phyloP scores from a whole-genome alignment of 2,797 vertebrate species.

The Spondyliosoma cantharus region DNA sequence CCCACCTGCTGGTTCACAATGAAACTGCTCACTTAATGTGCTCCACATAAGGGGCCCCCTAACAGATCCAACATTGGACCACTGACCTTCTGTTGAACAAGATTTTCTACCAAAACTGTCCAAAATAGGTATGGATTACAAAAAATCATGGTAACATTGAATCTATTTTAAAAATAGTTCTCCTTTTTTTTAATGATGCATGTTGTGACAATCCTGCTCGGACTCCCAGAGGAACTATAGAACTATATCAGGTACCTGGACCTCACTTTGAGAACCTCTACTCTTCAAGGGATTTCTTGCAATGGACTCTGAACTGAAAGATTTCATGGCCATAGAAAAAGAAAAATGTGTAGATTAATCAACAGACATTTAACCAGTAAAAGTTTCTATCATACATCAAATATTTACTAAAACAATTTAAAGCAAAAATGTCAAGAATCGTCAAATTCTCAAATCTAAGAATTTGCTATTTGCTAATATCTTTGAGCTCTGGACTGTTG shows the following conservation, averaged over 20 bases:
- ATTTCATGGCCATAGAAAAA: not conserved
- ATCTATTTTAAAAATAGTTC: not conserved
- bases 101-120: not conserved
- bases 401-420: not conserved
- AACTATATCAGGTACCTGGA: slow-evolving; percentile 8
- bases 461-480: not conserved
- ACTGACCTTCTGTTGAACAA: slow-evolving; percentile 9
- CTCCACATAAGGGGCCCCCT: not conserved
- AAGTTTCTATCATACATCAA: not conserved
- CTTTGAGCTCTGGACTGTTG: not conserved
- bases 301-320: not conserved
- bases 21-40: slow-evolving; percentile 26
- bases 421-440: not conserved
- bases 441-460: not conserved
- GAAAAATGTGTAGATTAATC: not conserved
- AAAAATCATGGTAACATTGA: not conserved
- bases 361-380: not conserved
- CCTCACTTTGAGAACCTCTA: slow-evolving; percentile 27
- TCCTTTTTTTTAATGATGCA: not conserved
- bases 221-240: not conserved
- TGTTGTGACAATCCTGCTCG: not conserved
- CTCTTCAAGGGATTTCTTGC: not conserved
- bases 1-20: slow-evolving; percentile 64
- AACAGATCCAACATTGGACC: not conserved
- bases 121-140: fast-evolving